Evolutionary conservation across 2,888 invertebrate species (phyloP), one percentile per base, ranked within the genome.

Genomic region (Axea sp.): DNA sequence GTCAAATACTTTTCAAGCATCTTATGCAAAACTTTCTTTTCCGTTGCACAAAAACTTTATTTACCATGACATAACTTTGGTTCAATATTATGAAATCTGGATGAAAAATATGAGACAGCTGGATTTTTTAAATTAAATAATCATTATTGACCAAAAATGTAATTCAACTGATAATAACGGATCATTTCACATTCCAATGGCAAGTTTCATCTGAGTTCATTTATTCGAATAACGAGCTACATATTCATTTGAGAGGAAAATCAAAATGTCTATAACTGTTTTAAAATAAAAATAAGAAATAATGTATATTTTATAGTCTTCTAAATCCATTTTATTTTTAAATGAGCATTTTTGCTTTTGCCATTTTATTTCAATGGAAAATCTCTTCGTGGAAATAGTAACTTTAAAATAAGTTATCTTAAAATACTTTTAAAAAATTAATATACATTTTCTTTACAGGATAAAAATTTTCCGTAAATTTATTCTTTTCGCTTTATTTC

Each of bases 41-140:
- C 60, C 47, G 62, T 47, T 62, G 60, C 69, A 39, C 60, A 60
- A 69, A 69, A 69, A 49, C 51, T 69, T 59, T 55, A 62, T 69
- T 62, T 62, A 39, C 55, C 68, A 69, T 69, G 60, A 53, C 53
- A 45, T 60, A 69, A 69, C 47, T 31, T 9, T 30, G 24, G 17
- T 14, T 37, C 31, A 14, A 39, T 39, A 64, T 51, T 53, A 53
- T 28, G 11, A 28, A 14, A 15, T 19, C 31, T 3, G 28, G 2
- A 30, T 37, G 55, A 30, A 57, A 57, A 41, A 26, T 31, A 45
- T 11, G 35, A 45, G 37, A 47, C 60, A 45, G 28, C 19, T 37
- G 3, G 9, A 7, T 28, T 11, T 33, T 17, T 12, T 7, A n/a
- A 11, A 11, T 3, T 14, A 17, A 33, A 22, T 9, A 31, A 31